phyloP scores from a whole-genome alignment of 2,888 invertebrate species.

The Lepidochitona cinerea region DNA sequence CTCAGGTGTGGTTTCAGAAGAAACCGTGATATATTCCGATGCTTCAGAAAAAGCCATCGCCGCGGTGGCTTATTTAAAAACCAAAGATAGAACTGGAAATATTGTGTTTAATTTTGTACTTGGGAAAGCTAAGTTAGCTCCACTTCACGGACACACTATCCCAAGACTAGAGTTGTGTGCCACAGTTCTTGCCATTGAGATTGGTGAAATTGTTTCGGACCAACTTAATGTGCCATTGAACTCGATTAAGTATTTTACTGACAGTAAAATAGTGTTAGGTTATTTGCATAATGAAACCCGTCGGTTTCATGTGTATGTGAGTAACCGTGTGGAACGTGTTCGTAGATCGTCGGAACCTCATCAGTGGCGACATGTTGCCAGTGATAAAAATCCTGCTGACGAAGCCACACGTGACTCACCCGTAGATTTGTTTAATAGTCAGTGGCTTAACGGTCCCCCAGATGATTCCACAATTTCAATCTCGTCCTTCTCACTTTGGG shows the following conservation, averaged over 20 bases:
- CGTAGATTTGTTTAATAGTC: too few relatives aligned
- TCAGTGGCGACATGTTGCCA: conserved; percentile 6
- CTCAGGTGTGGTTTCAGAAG: neutral
- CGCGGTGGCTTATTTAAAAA: conserved; percentile 9
- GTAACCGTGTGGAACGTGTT: conserved; percentile 1
- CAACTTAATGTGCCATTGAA: neutral
- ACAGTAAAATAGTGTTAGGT: conserved; percentile 7
- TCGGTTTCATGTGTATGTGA: conserved; percentile 12
- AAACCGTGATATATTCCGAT: neutral
- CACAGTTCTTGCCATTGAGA: conserved; percentile 12
- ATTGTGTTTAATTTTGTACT: neutral
- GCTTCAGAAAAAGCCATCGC: conserved; percentile 11
- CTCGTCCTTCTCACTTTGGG: too few relatives aligned
- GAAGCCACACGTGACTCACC: neutral
- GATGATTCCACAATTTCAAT: too few relatives aligned
- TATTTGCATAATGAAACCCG: neutral
- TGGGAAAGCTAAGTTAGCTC: conserved; percentile 14
- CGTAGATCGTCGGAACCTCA: neutral
- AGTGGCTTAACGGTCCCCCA: too few relatives aligned
- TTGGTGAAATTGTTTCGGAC: neutral
- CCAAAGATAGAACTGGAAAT: neutral
- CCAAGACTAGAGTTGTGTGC: conserved; percentile 18
- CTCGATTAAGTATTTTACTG: neutral
- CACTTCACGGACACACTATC: conserved; percentile 5
- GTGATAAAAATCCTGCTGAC: conserved; percentile 5